Evolutionary conservation across 2,113 vertebrate genomes (phyloP).

Genomic region (Hippolais icterina): DNA sequence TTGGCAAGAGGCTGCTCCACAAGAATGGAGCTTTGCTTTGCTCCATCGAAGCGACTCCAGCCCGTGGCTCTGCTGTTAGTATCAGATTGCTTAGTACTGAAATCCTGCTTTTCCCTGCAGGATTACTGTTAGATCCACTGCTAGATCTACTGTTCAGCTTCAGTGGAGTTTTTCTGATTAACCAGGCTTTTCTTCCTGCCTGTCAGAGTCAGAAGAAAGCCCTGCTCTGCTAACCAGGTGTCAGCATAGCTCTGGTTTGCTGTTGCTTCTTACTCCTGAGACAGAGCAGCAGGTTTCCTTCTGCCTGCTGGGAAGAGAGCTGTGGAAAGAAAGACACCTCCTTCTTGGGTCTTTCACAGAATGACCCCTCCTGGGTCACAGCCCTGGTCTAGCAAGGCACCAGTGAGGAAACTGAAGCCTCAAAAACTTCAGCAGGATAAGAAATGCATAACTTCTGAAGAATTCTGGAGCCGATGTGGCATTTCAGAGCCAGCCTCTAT

Average conservation of each 20-base stretch:
- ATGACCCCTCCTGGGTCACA: not conserved
- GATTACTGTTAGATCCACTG: too few species aligned
- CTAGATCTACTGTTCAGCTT: not conserved
- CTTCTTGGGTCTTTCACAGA: not conserved
- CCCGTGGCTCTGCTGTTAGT: not conserved
- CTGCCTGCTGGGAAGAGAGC: not conserved
- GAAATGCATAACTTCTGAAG: not conserved
- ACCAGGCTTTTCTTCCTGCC: not conserved
- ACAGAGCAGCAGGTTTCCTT: not conserved
- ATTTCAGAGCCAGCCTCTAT: constrained; percentile 24
- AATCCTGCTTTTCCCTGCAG: not conserved
- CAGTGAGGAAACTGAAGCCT: not conserved
- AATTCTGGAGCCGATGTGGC: fast-evolving
- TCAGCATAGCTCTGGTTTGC: not conserved
- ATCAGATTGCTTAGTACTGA: not conserved
- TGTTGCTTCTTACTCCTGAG: not conserved
- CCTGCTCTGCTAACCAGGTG: not conserved
- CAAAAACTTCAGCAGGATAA: not conserved
- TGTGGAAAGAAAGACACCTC: not conserved
- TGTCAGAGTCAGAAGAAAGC: not conserved
- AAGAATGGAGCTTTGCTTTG: not conserved
- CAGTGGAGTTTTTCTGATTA: not conserved
- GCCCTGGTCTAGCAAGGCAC: not conserved
- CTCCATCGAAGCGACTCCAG: fast-evolving
- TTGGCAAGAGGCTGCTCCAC: not conserved